Conservation (phyloP, 2,797 vertebrate genomes). For the Fratercula arctica region DNA sequence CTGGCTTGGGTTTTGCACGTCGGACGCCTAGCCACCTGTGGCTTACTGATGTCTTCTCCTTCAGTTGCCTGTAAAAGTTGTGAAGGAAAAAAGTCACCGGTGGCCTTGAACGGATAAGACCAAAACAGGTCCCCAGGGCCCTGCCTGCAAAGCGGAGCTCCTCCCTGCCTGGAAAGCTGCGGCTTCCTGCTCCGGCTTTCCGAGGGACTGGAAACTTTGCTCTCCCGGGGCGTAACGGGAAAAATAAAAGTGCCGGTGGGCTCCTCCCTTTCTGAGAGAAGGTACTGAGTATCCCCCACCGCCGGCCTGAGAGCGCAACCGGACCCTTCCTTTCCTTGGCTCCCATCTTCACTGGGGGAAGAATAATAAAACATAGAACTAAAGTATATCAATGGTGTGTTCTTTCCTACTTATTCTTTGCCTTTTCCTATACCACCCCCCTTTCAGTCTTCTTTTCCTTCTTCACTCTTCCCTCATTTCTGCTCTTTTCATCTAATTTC, state of each 20-base stretch:
- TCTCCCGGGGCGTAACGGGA: background rate
- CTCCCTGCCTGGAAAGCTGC: background rate
- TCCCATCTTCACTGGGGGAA: background rate
- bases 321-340: background rate
- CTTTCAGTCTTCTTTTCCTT: background rate
- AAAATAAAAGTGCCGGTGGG: background rate
- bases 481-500: background rate
- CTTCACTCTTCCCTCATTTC: background rate
- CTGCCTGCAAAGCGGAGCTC: background rate
- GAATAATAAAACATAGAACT: background rate
- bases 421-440: background rate
- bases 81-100: background rate
- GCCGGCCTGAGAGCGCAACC: rapidly evolving
- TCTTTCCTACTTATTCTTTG: background rate
- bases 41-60: background rate
- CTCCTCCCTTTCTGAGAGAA: background rate
- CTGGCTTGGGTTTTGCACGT: background rate
- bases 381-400: background rate
- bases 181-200: background rate
- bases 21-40: rapidly evolving
- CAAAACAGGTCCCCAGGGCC: background rate
- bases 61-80: background rate
- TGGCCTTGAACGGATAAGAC: background rate
- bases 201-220: background rate
- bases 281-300: background rate